Base-by-base conservation (phyloP, 2,113 vertebrate species). In the Kobus ellipsiprymnus region DNA sequence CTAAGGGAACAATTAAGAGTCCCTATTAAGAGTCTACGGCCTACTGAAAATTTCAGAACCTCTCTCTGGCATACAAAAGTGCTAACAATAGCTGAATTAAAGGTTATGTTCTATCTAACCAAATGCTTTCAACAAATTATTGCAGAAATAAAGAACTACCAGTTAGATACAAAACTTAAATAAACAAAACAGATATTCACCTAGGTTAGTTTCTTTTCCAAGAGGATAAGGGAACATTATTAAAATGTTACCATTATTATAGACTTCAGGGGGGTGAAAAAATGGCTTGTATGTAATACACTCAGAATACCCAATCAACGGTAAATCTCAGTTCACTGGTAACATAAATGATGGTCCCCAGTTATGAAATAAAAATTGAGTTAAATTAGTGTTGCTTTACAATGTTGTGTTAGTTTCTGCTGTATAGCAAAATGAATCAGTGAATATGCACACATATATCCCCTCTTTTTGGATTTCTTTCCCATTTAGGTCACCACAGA, bases 61-160 rank as follows among this genome's bases (percentile, higher is more conserved):
- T 98, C 96, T 99, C 98, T 98, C 98, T 99, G 99, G 99, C 99
- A 99, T 98, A 99, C 98, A 99, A 99, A 99, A 99, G 98, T 99
- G 99, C 99, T 99, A 99, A 99, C 99, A 99, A 98, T 98, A 98
- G 99, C 99, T 99, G 98, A 99, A 99, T 99, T 99, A 99, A 99
- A 99, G 99, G 99, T 99, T 99, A 99, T 89, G 67, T 95, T 98
- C 98, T 98, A 99, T 98, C 99, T 99, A 99, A 99, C 99, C 99
- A 99, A 98, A 99, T 99, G 97, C 98, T 98, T 99, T 98, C 94
- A 91, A 99, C 98, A 99, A 99, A 99, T 99, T 99, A 99, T 98
- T 82, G 33, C 95, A 96, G 98, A 98, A 98, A 98, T 98, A 98
- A 99, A 99, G 94, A 98, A 98, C 91, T 17, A 93, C 21, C 71